phyloP scores from a whole-genome alignment of 2,113 vertebrate species.

The Aphyosemion australe region DNA sequence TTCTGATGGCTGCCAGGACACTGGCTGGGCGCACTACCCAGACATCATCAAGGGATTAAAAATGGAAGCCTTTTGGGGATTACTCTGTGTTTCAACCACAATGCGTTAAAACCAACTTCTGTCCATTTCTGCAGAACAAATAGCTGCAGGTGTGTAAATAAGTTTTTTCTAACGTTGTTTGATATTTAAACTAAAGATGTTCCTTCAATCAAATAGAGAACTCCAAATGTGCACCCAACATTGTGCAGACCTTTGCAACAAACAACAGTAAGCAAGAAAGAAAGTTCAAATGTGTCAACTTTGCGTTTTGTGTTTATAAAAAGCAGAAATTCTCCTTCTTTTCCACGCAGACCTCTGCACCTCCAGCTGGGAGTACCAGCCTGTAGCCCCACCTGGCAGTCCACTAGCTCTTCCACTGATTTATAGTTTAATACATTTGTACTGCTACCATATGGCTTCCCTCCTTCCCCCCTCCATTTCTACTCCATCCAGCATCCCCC shows the following conservation, averaged over 20 bases:
- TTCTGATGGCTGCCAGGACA: slow-evolving; percentile 58
- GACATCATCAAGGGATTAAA: slow-evolving; percentile 69
- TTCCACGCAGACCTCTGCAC: slow-evolving; percentile 18
- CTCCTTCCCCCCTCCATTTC: slow-evolving; percentile 42
- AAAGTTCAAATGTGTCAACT: background rate
- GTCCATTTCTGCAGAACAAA: slow-evolving; percentile 9
- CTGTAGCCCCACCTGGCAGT: slow-evolving; percentile 65
- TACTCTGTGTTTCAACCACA: slow-evolving; percentile 55
- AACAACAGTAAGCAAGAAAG: background rate
- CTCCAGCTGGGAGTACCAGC: slow-evolving; percentile 52
- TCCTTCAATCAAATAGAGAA: no score
- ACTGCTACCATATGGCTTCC: slow-evolving; percentile 75
- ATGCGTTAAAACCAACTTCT: slow-evolving; percentile 37
- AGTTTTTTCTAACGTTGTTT: no score
- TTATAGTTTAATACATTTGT: slow-evolving; percentile 81
- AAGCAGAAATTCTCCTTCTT: slow-evolving; percentile 17
- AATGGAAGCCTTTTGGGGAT: slow-evolving; percentile 65
- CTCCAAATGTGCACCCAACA: no score
- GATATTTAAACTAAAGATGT: background rate
- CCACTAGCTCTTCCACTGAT: slow-evolving; percentile 65
- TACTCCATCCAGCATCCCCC: slow-evolving; percentile 43
- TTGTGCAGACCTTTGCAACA: background rate
- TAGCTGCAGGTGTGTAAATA: slow-evolving; percentile 3
- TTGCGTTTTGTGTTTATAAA: background rate
- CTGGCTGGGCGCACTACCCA: slow-evolving; percentile 59